Base-by-base conservation (phyloP, 1,140 invertebrate genomes). In the Reticulitermes speratus region DNA sequence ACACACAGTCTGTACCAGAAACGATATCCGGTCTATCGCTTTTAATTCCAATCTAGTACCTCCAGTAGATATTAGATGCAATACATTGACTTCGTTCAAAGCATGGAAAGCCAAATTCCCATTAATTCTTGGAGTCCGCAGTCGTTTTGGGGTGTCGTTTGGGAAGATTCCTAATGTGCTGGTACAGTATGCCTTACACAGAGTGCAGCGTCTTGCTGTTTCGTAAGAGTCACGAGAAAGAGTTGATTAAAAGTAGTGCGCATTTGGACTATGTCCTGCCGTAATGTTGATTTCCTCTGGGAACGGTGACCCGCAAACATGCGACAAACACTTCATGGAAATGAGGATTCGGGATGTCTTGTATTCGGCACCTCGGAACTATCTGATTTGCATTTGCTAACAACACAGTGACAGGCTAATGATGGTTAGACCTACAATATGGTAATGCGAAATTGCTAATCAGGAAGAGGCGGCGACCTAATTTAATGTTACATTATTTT, bases 251-350 rank as follows among this genome's bases (percentile, higher is more conserved):
- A 75, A 75, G 65, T 30, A 19, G n/a, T 30, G 65, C n/a, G 2
- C 25, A n/a, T 2, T 75, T 6, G n/a, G 65, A 75, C 65, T 3
- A 9, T 30, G n/a, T 75, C 65, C n/a, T 25, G 25, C 65, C n/a
- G 25, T 75, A 75, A 75, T 75, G 65, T 30, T 75, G 65, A 75
- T 75, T 75, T 75, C 65, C 65, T 75, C 65, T 75, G 65, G 65
- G 65, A 75, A 30, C 65, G 65, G 25, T 75, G 65, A n/a, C 65
- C 65, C 65, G 14, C 52, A 25, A 14, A 75, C 65, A 75, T 25
- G 59, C 21, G 59, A 65, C 59, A 65, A 65, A 65, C 59, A 65
- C 59, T 65, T 7, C 21, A n/a, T 75, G 65, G 65, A 75, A 75
- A 75, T 75, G 65, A 75, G 65, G 65, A 25, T 30, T 0, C 65